Percentiles rank a stretch among this genome's conserved stretches.
phyloP scores from a whole-genome alignment of 2,797 vertebrate species.

The Hemitrygon akajei region DNA sequence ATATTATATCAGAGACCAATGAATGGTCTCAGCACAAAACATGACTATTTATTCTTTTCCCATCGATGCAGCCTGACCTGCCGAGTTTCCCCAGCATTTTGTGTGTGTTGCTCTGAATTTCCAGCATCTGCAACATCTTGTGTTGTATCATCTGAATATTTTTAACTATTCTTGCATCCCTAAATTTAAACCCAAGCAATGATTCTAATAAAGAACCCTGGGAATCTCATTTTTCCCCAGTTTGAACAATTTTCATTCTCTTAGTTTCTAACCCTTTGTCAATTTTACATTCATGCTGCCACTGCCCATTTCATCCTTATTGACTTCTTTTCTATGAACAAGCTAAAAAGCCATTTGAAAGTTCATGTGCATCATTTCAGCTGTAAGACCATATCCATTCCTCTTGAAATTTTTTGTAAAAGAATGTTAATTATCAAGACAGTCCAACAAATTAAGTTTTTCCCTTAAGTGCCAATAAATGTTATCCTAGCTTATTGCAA shows the following conservation, averaged over 20 bases:
- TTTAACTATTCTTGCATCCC: background rate
- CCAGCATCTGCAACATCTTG: too few species aligned
- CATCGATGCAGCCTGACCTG: too few species aligned
- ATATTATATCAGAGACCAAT: too few species aligned
- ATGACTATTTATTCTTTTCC: too few species aligned
- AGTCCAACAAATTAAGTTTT: background rate
- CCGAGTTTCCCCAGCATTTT: too few species aligned
- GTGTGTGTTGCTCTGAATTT: too few species aligned
- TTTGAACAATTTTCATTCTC: background rate
- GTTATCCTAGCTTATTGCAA: background rate
- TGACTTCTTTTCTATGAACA: background rate
- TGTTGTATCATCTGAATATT: background rate
- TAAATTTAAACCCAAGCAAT: background rate
- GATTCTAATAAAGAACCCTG: background rate
- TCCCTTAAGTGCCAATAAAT: background rate
- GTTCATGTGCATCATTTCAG: background rate
- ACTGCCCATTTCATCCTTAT: background rate
- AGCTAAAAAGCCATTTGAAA: background rate
- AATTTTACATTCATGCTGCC: background rate
- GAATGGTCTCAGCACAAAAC: too few species aligned
- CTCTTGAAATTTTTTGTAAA: background rate
- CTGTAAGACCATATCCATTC: background rate
- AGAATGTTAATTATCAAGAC: background rate
- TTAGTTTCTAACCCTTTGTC: background rate
- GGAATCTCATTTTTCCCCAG: background rate